Evolutionary conservation across 30 jellyfish, hydroid and myxozoan species (phyloP).

Genomic region (Rhopilema esculentum): DNA sequence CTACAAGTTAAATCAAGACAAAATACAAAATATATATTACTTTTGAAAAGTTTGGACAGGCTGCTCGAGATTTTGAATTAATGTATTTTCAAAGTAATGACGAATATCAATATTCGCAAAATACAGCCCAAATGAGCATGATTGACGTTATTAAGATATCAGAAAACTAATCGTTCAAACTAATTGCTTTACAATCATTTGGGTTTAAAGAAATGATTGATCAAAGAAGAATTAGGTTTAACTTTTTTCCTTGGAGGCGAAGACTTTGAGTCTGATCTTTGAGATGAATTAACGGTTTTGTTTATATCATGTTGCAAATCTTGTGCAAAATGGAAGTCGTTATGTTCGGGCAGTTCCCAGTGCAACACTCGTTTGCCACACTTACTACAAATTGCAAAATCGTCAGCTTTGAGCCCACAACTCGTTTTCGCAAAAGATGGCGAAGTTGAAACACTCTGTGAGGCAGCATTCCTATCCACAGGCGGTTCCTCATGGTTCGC

Average conservation of each 20-base stretch:
- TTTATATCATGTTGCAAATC: conserved; percentile 68
- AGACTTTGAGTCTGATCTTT: not conserved
- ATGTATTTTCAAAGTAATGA: too few relatives aligned
- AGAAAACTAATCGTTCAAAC: too few relatives aligned
- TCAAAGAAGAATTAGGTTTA: conserved; percentile 10
- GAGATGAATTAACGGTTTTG: not conserved
- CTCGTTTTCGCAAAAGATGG: not conserved
- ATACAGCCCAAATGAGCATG: too few relatives aligned
- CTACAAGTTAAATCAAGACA: too few relatives aligned
- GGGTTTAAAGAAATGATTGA: conserved; percentile 35
- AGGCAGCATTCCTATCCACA: not conserved
- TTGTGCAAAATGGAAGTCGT: conserved; percentile 94
- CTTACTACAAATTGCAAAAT: conserved; percentile 75
- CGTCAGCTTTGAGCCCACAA: conserved; percentile 44
- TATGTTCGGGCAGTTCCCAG: conserved; percentile 95
- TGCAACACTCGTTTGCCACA: conserved; percentile 82
- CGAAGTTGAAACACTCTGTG: not conserved
- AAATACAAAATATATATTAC: too few relatives aligned
- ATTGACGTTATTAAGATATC: too few relatives aligned
- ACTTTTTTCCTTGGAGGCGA: conserved; percentile 69
- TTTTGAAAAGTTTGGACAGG: too few relatives aligned
- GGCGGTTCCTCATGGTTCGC: not conserved
- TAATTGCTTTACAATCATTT: not conserved
- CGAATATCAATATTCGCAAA: too few relatives aligned
- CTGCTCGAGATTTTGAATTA: too few relatives aligned